A percentile compares a stretch with the other conserved stretches of the same genome.
Evolutionary conservation across 1,140 invertebrate genomes (phyloP).

Genomic region (Charaxes varanes): DNA sequence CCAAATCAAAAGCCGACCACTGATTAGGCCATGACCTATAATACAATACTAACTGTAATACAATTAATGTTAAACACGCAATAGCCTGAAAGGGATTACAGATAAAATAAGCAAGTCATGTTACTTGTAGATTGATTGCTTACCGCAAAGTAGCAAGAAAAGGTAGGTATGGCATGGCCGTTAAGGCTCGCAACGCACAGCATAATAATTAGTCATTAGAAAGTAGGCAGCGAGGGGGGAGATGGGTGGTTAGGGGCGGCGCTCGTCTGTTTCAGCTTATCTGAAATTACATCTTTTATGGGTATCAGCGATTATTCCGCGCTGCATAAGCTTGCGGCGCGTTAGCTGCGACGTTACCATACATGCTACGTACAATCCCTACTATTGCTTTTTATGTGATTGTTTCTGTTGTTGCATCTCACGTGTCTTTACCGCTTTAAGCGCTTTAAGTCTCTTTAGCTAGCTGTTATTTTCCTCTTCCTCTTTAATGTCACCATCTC

Average conservation of each 20-base stretch:
- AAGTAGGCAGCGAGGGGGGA: slow-evolving; percentile 59
- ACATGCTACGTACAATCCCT: slow-evolving; percentile 59
- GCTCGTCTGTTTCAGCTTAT: slow-evolving; percentile 72
- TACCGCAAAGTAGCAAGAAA: slow-evolving; percentile 38
- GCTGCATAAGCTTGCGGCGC: slow-evolving; percentile 66
- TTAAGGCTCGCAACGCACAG: slow-evolving; percentile 68
- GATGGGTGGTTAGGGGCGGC: slow-evolving; percentile 41
- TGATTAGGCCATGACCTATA: too few relatives aligned
- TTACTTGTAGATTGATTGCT: slow-evolving; percentile 41
- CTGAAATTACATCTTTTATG: slow-evolving; percentile 74
- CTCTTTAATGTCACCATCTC: too few relatives aligned
- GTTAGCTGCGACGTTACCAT: slow-evolving; percentile 57
- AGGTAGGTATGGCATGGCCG: slow-evolving; percentile 33
- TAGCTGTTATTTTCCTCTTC: too few relatives aligned
- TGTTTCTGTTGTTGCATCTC: slow-evolving; percentile 11
- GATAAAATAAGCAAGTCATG: slow-evolving; percentile 30
- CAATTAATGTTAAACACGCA: slow-evolving; percentile 5
- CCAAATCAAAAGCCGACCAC: too few relatives aligned
- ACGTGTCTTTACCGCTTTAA: too few relatives aligned
- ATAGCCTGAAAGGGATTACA: slow-evolving; percentile 15
- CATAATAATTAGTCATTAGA: slow-evolving; percentile 74
- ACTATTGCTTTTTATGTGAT: slow-evolving; percentile 63
- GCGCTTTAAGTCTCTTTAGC: too few relatives aligned
- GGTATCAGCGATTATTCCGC: slow-evolving; percentile 71
- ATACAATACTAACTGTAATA: background rate